Conservation (phyloP, 2,888 invertebrate species). For the Diogma glabrata region DNA sequence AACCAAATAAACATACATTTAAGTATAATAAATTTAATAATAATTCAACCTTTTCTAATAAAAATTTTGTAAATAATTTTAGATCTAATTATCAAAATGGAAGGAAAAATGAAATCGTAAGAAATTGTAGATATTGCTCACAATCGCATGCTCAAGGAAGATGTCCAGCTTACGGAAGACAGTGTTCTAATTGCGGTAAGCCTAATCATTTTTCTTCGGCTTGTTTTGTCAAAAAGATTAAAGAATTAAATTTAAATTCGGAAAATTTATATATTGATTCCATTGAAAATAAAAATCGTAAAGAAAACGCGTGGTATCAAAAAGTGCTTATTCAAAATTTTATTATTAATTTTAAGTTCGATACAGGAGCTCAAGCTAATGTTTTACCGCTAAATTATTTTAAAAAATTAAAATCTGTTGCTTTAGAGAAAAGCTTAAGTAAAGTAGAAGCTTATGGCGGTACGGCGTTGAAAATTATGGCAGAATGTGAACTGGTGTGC, state of each 20-base stretch:
- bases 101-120: too few relatives aligned
- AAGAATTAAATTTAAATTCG: neutral
- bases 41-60: neutral
- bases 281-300: too few relatives aligned
- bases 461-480: too few relatives aligned
- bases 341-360: conserved; percentile 1
- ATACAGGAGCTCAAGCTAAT: conserved; percentile 7
- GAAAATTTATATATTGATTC: neutral
- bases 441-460: neutral
- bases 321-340: neutral
- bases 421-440: neutral
- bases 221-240: too few relatives aligned
- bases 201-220: too few relatives aligned
- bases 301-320: neutral
- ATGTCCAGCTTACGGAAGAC: too few relatives aligned
- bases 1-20: neutral
- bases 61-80: neutral
- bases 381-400: conserved; percentile 1
- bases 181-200: too few relatives aligned
- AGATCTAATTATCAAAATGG: too few relatives aligned
- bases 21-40: neutral
- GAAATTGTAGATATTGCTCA: too few relatives aligned
- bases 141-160: too few relatives aligned
- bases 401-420: neutral
- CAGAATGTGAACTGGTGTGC: too few relatives aligned